These are phyloP conservation scores for Epirrhoe tristata DNA, from an alignment of 2,888 invertebrate species.

Conservation along the genomic window DNA sequence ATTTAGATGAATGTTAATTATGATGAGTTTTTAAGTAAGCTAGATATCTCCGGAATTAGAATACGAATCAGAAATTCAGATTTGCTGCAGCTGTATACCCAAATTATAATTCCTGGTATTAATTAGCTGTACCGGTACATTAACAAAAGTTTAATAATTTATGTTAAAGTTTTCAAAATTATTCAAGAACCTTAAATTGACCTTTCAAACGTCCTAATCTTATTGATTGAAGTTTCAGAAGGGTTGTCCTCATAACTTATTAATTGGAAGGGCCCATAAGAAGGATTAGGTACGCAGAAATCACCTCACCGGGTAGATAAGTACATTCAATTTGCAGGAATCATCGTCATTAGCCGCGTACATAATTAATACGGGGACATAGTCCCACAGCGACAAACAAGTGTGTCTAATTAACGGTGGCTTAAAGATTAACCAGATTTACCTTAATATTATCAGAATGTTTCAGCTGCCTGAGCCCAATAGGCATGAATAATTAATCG, in stretches of 20 bases:
- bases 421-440: conserved; percentile 49
- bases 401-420: conserved; percentile 52
- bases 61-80: conserved; percentile 49
- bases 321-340: conserved; percentile 44
- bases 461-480: conserved; percentile 53
- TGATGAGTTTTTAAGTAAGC: conserved; percentile 75
- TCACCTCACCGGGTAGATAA: conserved; percentile 1
- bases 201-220: not conserved
- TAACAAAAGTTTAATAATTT: not conserved
- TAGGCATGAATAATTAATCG: conserved; percentile 61
- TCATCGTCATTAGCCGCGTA: conserved; percentile 49
- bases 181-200: not conserved
- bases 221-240: conserved; percentile 39
- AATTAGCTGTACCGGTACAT: not conserved
- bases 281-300: conserved; percentile 11
- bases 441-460: conserved; percentile 56
- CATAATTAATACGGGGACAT: conserved; percentile 47
- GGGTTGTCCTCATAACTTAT: conserved; percentile 48
- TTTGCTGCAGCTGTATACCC: conserved; percentile 17
- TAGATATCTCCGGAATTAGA: conserved; percentile 60
- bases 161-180: conserved; percentile 2
- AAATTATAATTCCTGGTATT: not conserved
- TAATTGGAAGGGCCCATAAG: conserved; percentile 36
- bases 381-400: conserved; percentile 42
- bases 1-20: conserved; percentile 83